Conservation (phyloP, 2,888 invertebrate genomes). For the Eristalinus aeneus region DNA sequence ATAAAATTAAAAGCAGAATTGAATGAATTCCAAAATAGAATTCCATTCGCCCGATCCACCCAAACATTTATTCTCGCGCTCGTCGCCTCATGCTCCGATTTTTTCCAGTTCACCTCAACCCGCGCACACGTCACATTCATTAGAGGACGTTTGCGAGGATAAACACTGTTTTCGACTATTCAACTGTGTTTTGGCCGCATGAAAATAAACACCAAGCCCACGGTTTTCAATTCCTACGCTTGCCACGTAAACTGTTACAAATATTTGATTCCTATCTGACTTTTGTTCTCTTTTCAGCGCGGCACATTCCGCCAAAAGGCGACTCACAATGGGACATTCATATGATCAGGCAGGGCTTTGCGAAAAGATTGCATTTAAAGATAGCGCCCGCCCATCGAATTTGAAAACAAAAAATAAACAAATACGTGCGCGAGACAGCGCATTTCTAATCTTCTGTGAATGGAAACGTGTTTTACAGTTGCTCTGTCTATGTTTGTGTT, state of each 20-base stretch:
- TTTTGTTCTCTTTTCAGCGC: background rate
- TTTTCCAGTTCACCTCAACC: background rate
- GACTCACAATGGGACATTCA: conserved; percentile 6
- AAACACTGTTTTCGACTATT: background rate
- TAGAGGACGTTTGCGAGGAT: conserved; percentile 2
- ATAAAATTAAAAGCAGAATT: conserved; percentile 1
- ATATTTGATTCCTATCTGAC: conserved; percentile 19
- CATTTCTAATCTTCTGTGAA: background rate
- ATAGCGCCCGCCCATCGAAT: conserved; percentile 2
- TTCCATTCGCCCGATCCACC: background rate
- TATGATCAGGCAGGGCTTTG: background rate
- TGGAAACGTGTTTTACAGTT: background rate
- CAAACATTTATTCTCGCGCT: background rate
- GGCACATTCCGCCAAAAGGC: background rate
- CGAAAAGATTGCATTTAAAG: conserved; percentile 4
- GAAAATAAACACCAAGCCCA: background rate
- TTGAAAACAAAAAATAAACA: background rate
- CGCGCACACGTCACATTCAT: conserved; percentile 1
- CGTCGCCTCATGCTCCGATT: background rate
- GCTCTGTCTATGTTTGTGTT: background rate
- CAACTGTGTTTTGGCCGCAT: background rate
- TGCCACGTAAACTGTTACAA: conserved; percentile 25
- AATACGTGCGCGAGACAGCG: background rate
- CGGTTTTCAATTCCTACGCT: background rate
- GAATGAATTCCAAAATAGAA: conserved; percentile 5